A percentile compares a stretch with the other conserved stretches of the same genome.
Conservation (phyloP, 1,140 invertebrate species). For the Euura saliciscinereae region DNA sequence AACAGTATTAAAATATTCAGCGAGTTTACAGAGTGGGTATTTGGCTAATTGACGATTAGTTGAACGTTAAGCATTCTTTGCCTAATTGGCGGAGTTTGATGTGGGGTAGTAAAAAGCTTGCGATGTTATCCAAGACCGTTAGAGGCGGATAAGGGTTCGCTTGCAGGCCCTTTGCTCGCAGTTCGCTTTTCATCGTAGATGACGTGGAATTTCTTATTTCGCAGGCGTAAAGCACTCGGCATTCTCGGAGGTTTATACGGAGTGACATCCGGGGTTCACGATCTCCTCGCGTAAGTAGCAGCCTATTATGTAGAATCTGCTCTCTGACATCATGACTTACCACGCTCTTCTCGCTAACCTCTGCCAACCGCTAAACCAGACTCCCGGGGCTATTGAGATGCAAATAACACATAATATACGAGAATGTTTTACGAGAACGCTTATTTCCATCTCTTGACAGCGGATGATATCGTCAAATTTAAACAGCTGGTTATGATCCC, state of each 20-base stretch:
- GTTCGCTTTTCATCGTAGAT: too few species aligned
- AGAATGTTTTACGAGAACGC: background rate
- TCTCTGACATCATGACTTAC: background rate
- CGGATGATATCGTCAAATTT: too few species aligned
- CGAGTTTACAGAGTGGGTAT: background rate
- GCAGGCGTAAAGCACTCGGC: too few species aligned
- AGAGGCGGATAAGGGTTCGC: too few species aligned
- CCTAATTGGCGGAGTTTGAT: background rate
- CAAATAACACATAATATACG: background rate
- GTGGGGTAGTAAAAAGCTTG: conserved; percentile 3
- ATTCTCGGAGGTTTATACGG: background rate
- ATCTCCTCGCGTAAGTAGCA: background rate
- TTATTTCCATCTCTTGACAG: too few species aligned
- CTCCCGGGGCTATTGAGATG: background rate
- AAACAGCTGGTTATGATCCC: too few species aligned
- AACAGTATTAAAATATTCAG: background rate
- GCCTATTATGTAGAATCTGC: background rate
- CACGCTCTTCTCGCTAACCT: background rate
- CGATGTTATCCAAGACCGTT: background rate
- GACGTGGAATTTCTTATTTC: too few species aligned
- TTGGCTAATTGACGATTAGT: background rate
- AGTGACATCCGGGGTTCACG: background rate
- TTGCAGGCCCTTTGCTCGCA: too few species aligned
- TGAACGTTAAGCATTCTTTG: background rate
- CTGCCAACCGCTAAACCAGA: background rate